Evolutionary conservation across 1,140 invertebrate genomes (phyloP).

Genomic region (Meloidogyne floridensis): DNA sequence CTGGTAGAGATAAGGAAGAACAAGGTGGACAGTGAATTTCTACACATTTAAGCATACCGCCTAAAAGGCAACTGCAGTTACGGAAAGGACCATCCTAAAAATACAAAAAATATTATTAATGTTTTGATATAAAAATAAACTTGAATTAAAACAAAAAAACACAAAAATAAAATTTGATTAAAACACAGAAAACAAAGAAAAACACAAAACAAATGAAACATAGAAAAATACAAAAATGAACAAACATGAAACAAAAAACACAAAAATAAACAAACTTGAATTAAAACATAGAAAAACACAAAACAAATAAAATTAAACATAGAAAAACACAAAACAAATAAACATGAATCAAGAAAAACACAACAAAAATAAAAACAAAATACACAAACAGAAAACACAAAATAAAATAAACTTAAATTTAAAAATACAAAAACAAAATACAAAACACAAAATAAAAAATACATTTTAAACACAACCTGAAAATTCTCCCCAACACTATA

Average conservation of each 20-base stretch:
- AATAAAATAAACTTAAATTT: neutral
- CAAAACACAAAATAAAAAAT: neutral
- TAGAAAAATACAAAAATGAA: neutral
- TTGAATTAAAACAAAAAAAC: neutral
- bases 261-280: neutral
- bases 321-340: neutral
- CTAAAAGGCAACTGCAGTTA: constrained; percentile 35
- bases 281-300: neutral
- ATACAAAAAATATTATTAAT: neutral
- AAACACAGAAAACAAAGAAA: neutral
- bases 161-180: neutral
- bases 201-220: neutral
- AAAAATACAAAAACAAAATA: neutral
- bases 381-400: neutral
- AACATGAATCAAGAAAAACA: neutral
- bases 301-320: neutral
- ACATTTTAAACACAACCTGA: neutral
- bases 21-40: constrained; percentile 35
- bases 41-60: constrained; percentile 26
- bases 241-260: neutral
- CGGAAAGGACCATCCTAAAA: constrained; percentile 31
- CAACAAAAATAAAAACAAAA: too few species aligned
- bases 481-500: neutral
- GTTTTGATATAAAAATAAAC: too few species aligned
- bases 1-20: neutral